phyloP scores from a whole-genome alignment of 92 coral and sea anemone species.

The Anthopleura xanthogrammica region DNA sequence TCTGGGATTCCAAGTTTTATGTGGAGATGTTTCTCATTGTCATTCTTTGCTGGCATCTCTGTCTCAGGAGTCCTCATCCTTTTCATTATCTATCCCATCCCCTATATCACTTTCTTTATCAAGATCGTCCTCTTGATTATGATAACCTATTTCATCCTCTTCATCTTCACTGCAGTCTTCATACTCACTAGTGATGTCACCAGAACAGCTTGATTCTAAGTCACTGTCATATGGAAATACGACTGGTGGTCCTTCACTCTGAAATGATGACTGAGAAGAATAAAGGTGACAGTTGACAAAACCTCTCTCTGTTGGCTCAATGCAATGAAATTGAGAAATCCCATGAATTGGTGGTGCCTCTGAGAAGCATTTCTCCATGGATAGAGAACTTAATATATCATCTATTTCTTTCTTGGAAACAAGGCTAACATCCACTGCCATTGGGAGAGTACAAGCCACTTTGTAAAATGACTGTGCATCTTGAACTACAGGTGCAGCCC shows the following conservation, averaged over 20 bases:
- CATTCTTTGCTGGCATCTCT: conserved; percentile 34
- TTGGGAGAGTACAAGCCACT: conserved; percentile 38
- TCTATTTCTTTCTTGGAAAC: conserved; percentile 38
- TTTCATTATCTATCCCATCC: conserved; percentile 23
- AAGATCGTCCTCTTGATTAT: conserved; percentile 13
- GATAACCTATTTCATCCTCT: conserved; percentile 13
- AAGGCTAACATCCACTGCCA: conserved; percentile 37
- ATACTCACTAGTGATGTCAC: conserved; percentile 1
- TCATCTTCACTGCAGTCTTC: conserved; percentile 9
- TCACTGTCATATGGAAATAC: conserved; percentile 23
- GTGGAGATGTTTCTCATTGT: conserved; percentile 5
- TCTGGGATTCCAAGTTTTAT: conserved; percentile 32
- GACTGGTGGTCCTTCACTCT: conserved; percentile 30
- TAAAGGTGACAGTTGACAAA: conserved; percentile 29
- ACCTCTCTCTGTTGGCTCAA: conserved; percentile 35
- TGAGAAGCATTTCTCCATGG: conserved; percentile 28
- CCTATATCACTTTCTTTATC: neutral
- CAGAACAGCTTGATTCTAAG: conserved; percentile 14
- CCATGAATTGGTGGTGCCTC: conserved; percentile 43
- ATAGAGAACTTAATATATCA: conserved; percentile 13
- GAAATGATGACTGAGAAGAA: conserved; percentile 39
- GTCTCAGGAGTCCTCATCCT: conserved; percentile 7
- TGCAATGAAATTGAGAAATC: conserved; percentile 38
- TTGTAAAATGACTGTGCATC: conserved; percentile 62
- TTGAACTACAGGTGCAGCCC: conserved; percentile 39